phyloP scores from a whole-genome alignment of 2,113 vertebrate species.

The Xiphophorus maculatus region DNA sequence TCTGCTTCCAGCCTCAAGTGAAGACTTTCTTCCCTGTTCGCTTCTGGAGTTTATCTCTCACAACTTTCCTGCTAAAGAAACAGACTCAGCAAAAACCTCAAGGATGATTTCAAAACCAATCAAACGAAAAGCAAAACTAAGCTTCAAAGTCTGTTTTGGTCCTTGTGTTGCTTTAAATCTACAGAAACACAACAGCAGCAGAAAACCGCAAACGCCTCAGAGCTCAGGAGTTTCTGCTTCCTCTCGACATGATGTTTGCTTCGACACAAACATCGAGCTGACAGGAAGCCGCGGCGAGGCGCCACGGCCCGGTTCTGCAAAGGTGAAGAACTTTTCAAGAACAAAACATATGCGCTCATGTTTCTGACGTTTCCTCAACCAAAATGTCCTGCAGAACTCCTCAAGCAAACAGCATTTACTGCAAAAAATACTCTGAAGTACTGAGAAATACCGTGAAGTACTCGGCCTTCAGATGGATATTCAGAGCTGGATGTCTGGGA shows the following conservation, averaged over 20 bases:
- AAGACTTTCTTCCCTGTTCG: conserved; percentile 1
- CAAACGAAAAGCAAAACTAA: background rate
- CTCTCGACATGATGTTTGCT: conserved; percentile 31
- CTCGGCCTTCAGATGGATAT: no score
- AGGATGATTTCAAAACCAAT: background rate
- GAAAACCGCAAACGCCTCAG: conserved; percentile 9
- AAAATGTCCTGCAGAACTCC: conserved; percentile 36
- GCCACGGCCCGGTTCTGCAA: conserved; percentile 36
- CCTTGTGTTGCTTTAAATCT: background rate
- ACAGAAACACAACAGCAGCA: conserved; percentile 16
- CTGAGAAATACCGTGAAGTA: no score
- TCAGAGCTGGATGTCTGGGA: conserved; percentile 1
- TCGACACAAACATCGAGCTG: conserved; percentile 10
- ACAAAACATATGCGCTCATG: background rate
- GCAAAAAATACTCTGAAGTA: background rate
- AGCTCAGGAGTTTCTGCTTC: conserved; percentile 46
- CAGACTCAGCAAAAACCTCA: background rate
- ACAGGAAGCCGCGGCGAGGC: conserved; percentile 59
- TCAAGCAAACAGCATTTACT: background rate
- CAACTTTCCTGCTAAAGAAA: background rate
- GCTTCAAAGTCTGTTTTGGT: background rate
- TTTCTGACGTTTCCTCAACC: background rate
- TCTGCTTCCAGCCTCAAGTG: background rate
- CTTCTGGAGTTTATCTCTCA: background rate
- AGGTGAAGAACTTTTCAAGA: conserved; percentile 39